Conservation (phyloP, 2,888 invertebrate genomes). For the Drosophila yooni region DNA sequence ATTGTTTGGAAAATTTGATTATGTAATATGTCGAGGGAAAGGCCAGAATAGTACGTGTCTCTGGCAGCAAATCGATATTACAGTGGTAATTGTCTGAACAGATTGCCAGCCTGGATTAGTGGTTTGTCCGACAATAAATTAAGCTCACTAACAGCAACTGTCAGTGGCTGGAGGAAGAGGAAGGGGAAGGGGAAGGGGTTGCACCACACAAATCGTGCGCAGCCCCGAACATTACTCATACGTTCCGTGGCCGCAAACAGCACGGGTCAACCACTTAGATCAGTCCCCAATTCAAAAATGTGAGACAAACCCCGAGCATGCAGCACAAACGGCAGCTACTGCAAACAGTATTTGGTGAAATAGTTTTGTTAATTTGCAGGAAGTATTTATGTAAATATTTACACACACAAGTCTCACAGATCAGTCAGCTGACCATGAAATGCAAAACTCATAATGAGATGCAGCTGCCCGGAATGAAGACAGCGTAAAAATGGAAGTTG, state of each 20-base stretch:
- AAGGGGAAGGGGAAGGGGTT: neutral
- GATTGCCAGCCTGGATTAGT: slow-evolving; percentile 32
- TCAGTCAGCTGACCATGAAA: slow-evolving; percentile 69
- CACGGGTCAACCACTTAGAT: slow-evolving; percentile 61
- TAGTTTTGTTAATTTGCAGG: slow-evolving; percentile 47
- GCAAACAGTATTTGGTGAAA: slow-evolving; percentile 44
- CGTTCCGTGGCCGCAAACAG: slow-evolving; percentile 47
- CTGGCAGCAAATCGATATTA: slow-evolving; percentile 25
- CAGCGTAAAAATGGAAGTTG: slow-evolving; percentile 47
- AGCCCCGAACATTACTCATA: slow-evolving; percentile 48
- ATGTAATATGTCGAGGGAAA: slow-evolving; percentile 36
- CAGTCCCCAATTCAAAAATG: slow-evolving; percentile 40
- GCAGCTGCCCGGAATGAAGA: slow-evolving; percentile 49
- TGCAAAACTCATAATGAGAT: slow-evolving; percentile 58
- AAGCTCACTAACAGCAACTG: slow-evolving; percentile 36
- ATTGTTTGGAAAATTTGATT: slow-evolving; percentile 44
- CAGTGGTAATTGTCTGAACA: slow-evolving; percentile 21
- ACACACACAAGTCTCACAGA: slow-evolving; percentile 25
- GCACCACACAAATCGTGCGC: slow-evolving; percentile 64
- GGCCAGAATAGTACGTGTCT: slow-evolving; percentile 34
- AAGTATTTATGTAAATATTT: slow-evolving; percentile 58
- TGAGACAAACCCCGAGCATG: slow-evolving; percentile 58
- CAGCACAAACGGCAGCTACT: slow-evolving; percentile 1
- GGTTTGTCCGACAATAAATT: slow-evolving; percentile 32
- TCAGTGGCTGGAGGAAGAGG: slow-evolving; percentile 7